phyloP scores from a whole-genome alignment of 2,888 invertebrate genomes.

The Eulithis testata region DNA sequence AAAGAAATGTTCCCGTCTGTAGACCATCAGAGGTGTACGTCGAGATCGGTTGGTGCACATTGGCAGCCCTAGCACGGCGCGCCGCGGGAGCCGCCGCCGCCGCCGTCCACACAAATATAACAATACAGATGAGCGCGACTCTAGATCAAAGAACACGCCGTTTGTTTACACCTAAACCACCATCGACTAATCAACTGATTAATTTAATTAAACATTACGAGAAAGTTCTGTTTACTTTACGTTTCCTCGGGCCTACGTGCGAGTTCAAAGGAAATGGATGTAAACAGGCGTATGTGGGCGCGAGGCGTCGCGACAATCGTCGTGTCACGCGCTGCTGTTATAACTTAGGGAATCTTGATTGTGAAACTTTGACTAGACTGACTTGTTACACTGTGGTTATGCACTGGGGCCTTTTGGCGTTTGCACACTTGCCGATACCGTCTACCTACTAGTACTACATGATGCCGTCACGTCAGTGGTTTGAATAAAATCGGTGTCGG shows the following conservation, averaged over 20 bases:
- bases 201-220: conserved; percentile 85
- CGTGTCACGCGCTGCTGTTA: conserved; percentile 16
- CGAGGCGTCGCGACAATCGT: conserved; percentile 45
- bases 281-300: conserved; percentile 76
- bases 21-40: background rate
- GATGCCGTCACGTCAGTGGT: too few species aligned
- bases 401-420: background rate
- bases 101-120: conserved; percentile 56
- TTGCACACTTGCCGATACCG: too few species aligned
- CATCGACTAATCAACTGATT: conserved; percentile 85
- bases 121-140: conserved; percentile 65
- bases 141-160: conserved; percentile 75
- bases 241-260: conserved; percentile 83
- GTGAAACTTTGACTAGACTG: background rate
- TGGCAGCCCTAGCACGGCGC: conserved; percentile 52
- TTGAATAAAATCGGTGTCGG: too few species aligned
- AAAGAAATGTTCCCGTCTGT: too few species aligned
- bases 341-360: conserved; percentile 6
- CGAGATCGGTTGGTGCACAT: background rate
- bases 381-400: background rate
- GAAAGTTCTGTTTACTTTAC: conserved; percentile 83
- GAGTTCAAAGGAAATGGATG: conserved; percentile 82
- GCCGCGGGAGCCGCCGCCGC: conserved; percentile 45
- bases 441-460: too few species aligned
- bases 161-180: conserved; percentile 79